Conservation (phyloP, 2,113 vertebrate genomes). For the Hippocampus mohnikei region DNA sequence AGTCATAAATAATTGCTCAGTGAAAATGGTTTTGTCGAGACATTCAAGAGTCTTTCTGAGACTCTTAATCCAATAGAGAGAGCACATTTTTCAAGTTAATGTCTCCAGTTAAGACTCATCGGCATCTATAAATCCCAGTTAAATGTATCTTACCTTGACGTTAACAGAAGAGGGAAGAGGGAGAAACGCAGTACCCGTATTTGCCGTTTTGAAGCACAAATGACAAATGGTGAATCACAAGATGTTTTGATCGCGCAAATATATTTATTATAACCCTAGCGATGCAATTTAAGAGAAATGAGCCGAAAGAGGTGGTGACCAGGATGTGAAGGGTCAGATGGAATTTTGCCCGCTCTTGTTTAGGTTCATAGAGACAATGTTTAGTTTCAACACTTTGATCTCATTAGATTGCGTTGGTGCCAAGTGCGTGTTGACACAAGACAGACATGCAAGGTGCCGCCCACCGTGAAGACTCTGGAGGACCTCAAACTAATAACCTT, state of each 20-base stretch:
- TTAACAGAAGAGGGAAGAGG: background rate
- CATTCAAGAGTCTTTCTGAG: background rate
- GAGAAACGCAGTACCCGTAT: background rate
- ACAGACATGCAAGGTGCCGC: background rate
- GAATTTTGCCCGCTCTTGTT: too few relatives aligned
- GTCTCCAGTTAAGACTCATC: background rate
- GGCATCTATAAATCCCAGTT: background rate
- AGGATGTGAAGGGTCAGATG: too few relatives aligned
- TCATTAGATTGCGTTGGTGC: too few relatives aligned
- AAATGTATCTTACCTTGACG: background rate
- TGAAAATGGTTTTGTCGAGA: background rate
- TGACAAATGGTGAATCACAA: background rate
- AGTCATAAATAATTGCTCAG: background rate
- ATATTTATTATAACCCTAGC: background rate
- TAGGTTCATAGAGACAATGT: too few relatives aligned
- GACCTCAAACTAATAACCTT: background rate
- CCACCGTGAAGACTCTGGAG: background rate
- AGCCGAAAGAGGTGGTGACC: too few relatives aligned
- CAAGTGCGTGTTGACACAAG: background rate
- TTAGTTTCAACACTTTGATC: too few relatives aligned
- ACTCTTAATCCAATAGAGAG: background rate
- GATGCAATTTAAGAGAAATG: background rate
- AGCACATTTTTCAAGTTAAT: background rate
- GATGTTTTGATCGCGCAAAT: background rate
- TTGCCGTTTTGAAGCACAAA: background rate